Evolutionary conservation across 2,888 invertebrate species (phyloP).

Genomic region (Drosophila mimica): DNA sequence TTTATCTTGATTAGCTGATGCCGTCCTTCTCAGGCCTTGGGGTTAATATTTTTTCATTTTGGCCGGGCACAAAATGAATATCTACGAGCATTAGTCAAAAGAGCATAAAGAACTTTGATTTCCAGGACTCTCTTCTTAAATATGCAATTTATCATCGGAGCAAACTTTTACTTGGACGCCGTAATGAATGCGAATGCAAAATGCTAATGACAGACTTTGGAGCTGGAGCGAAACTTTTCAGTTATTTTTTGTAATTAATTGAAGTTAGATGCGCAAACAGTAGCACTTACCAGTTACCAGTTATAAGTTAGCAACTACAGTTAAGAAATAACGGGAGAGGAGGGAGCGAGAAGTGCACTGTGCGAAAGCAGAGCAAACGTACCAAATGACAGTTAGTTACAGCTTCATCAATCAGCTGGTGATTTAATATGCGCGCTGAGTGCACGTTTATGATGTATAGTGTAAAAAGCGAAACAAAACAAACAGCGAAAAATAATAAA

Average conservation of each 20-base stretch:
- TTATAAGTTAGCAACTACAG: slow-evolving; percentile 21
- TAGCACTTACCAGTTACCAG: slow-evolving; percentile 25
- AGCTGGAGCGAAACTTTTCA: slow-evolving; percentile 61
- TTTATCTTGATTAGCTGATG: slow-evolving; percentile 63
- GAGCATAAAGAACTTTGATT: slow-evolving; percentile 56
- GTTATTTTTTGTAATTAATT: slow-evolving; percentile 63
- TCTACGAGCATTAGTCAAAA: slow-evolving; percentile 65
- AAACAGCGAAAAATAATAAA: slow-evolving; percentile 11
- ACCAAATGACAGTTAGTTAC: slow-evolving; percentile 19
- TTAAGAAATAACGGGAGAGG: neutral
- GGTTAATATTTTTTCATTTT: slow-evolving; percentile 63
- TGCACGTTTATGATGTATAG: slow-evolving; percentile 69
- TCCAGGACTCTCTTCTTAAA: slow-evolving; percentile 50
- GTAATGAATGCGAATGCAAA: slow-evolving; percentile 76
- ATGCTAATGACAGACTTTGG: slow-evolving; percentile 67
- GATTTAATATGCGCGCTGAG: slow-evolving; percentile 73
- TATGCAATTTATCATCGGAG: slow-evolving; percentile 72
- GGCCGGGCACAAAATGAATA: slow-evolving; percentile 53
- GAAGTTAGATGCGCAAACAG: slow-evolving; percentile 49
- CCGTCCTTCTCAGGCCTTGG: neutral
- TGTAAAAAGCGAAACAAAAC: slow-evolving; percentile 1
- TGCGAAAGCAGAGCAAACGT: slow-evolving; percentile 9
- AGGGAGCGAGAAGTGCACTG: slow-evolving; percentile 18
- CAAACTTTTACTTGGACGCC: slow-evolving; percentile 50
- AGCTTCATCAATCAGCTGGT: slow-evolving; percentile 75